Base-by-base conservation (phyloP, 2,888 invertebrate species). In the Euzophera pinguis region DNA sequence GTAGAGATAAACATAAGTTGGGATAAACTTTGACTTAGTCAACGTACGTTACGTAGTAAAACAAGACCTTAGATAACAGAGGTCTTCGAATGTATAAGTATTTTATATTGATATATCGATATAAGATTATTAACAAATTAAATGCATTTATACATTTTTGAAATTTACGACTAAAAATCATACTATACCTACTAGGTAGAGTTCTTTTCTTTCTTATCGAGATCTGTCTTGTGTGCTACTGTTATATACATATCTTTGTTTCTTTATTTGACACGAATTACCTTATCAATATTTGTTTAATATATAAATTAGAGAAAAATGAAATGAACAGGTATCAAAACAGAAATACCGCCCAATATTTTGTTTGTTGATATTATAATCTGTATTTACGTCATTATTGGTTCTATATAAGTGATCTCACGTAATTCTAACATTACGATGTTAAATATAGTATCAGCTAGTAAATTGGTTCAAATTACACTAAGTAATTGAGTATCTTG, bases 401-500 rank as follows among this genome's bases (percentile, higher is more conserved):
- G 1, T 12, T 38, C 37, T 38, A 6, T 38, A 38, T 13, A 38
- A 5, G 14, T 16, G 9, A 39, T 10, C 39, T 39, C 38, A 50
- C 14, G 39, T 29, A 16, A 50, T 50, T 38, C 38, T 29, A 29
- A 5, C 16, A 50, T 50, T 29, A 50, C 16, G 27, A 39, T 39
- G 39, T 39, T 50, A 38, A 39, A 50, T 50, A 50, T 14, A 32
- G 32, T 39, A 50, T 29, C 27, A 14, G 29, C 13, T 16, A 50
- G 49, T 50, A 35, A 37, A 53, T 52, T 53, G 53, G 42, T 47
- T 45, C 38, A 53, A 54, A 53, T 53, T 54, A 52, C 51, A 29
- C 22, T 49, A 50, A 39, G 49, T 50, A 50, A 57, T 57, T 57
- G 50, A 47, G 51, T 53, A 17, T 53, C 52, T 57, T 53, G 52